Percentiles rank a stretch among this genome's conserved stretches.
phyloP scores from a whole-genome alignment of 2,113 vertebrate species.

The Tricholaema leucomelas region DNA sequence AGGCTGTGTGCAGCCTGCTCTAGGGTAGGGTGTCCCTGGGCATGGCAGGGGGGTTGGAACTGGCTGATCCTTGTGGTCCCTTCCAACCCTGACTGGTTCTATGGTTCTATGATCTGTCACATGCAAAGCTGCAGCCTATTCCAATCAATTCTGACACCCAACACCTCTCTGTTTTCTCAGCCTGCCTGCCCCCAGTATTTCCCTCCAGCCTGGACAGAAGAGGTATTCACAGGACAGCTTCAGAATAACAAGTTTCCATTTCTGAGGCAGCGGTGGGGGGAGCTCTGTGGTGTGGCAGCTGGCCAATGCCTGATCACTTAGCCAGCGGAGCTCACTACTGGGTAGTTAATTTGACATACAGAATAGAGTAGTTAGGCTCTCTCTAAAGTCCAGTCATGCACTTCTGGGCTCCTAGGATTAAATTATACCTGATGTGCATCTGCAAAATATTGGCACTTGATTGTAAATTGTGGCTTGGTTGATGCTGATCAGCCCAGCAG shows the following conservation, averaged over 20 bases:
- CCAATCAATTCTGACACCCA: conserved; percentile 76
- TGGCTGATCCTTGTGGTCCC: too few species aligned
- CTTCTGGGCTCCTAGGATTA: conserved; percentile 38
- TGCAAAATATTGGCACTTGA: conserved; percentile 35
- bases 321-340: conserved; percentile 37
- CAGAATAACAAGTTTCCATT: conserved; percentile 77
- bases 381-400: conserved; percentile 53
- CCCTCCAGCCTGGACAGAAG: conserved; percentile 72
- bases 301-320: conserved; percentile 70
- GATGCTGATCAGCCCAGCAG: conserved; percentile 58
- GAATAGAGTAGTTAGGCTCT: conserved; percentile 47
- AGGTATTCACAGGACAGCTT: conserved; percentile 55
- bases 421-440: conserved; percentile 71
- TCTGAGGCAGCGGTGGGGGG: conserved; percentile 57
- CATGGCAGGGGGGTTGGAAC: too few species aligned
- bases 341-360: conserved; percentile 68
- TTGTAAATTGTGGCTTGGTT: conserved; percentile 56
- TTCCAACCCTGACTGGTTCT: too few species aligned
- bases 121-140: conserved; percentile 41
- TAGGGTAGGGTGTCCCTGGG: too few species aligned
- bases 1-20: too few species aligned
- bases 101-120: too few species aligned
- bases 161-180: conserved; percentile 74
- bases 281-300: conserved; percentile 74
- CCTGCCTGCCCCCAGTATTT: conserved; percentile 70